Percentiles rank a stretch among this genome's conserved stretches.
These are phyloP conservation scores for Speoplatyrhinus poulsoni DNA, from an alignment of 2,113 vertebrate genomes.

Conservation along the genomic window DNA sequence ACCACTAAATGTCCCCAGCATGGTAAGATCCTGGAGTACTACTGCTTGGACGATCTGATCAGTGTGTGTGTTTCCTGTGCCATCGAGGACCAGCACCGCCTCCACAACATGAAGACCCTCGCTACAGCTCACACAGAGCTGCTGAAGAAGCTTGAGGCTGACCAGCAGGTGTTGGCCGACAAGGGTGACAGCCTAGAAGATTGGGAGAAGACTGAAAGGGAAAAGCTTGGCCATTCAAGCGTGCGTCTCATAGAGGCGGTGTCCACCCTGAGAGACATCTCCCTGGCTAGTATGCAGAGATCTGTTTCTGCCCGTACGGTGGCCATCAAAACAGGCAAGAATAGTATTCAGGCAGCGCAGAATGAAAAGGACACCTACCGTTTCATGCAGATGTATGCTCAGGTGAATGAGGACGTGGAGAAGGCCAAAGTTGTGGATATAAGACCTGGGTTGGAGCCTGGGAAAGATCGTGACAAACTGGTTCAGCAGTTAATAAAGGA, in stretches of 20 bases:
- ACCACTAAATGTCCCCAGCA: too few species aligned
- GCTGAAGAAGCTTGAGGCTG: too few species aligned
- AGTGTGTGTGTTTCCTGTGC: too few species aligned
- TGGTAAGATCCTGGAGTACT: too few species aligned
- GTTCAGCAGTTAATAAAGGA: constrained; percentile 36
- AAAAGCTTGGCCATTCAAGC: too few species aligned
- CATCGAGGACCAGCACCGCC: too few species aligned
- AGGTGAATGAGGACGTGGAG: constrained; percentile 55
- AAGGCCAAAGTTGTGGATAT: constrained; percentile 58
- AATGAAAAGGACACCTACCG: constrained; percentile 54
- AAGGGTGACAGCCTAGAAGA: too few species aligned
- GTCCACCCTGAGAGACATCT: constrained; percentile 39
- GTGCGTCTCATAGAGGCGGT: constrained; percentile 53
- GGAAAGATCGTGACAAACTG: constrained; percentile 32
- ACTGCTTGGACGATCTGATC: too few species aligned
- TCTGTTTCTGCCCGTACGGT: constrained; percentile 58
- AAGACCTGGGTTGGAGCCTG: constrained; percentile 42
- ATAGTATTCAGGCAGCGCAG: constrained; percentile 50
- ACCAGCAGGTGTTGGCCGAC: too few species aligned
- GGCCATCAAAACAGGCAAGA: constrained; percentile 44
- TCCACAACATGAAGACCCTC: too few species aligned
- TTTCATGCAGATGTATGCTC: constrained; percentile 62
- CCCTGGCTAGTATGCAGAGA: constrained; percentile 46
- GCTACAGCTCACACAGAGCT: too few species aligned
- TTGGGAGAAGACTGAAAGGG: too few species aligned